Conservation (phyloP, 2,113 vertebrate species). For the Equus przewalskii region DNA sequence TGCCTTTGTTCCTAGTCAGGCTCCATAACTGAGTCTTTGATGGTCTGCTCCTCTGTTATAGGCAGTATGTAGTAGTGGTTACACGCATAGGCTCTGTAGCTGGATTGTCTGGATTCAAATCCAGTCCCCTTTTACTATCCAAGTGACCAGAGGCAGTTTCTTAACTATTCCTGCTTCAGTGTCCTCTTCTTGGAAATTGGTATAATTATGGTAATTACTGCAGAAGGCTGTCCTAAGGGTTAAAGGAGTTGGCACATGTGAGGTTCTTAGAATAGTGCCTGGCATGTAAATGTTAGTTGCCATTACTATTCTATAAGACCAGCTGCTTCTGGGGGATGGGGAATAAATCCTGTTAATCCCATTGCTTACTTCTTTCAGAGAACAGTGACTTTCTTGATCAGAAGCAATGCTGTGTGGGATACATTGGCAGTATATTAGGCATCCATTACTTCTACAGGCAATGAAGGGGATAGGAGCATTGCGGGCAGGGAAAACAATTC, state of each 20-base stretch:
- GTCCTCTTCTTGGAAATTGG: background rate
- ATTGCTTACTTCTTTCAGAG: background rate
- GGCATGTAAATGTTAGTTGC: background rate
- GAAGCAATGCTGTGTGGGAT: background rate
- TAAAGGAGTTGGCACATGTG: background rate
- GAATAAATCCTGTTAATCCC: background rate
- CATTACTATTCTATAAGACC: background rate
- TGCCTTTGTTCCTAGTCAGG: background rate
- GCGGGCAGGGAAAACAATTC: background rate
- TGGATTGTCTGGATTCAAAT: background rate
- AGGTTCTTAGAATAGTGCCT: background rate
- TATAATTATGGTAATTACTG: background rate
- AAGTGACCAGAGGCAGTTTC: constrained; percentile 4
- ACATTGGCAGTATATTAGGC: rapidly evolving
- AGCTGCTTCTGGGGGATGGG: background rate
- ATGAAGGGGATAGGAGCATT: too few relatives aligned
- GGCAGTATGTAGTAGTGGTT: background rate
- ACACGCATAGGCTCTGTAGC: too few relatives aligned
- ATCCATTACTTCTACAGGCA: background rate
- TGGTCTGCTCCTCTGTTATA: background rate
- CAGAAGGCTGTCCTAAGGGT: background rate
- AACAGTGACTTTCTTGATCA: background rate
- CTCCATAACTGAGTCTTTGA: too few relatives aligned
- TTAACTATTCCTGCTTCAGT: background rate
- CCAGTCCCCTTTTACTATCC: background rate